Base-by-base conservation (phyloP, 2,113 vertebrate species). In the Paracanthobrama guichenoti region DNA sequence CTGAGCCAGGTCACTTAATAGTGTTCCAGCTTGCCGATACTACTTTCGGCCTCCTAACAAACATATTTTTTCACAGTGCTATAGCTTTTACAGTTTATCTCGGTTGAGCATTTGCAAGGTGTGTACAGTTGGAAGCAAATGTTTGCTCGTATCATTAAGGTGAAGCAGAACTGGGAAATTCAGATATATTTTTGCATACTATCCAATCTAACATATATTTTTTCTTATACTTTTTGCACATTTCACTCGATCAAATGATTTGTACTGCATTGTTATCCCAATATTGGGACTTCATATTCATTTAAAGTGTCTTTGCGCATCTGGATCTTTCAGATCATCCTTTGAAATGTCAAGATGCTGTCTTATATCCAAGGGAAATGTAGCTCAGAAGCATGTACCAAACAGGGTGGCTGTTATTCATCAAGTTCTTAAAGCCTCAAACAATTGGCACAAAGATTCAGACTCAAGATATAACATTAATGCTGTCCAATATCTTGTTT, bases 31-130 rank as follows among this genome's bases (percentile, higher is more conserved):
- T 48, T 88, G 87, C 86, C 88, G 84, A 28, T 85, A 87, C 89
- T 46, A 87, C 87, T 86, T 88, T 73, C 82, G 80, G 89, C 79
- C 67, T 91, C 77, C 88, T 87, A 79, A 84, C 4, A 85, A 81
- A 85, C 81, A 79, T 91, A 74, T 90, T 89, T 81, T 89, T 91
- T 85, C 75, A 88, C 87, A 88, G 88, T 62, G 75, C 88, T 87
- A 90, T 91, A 92, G 90, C 90, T 90, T 90, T 62, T 18, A 87
- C 88, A 89, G 84, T 92, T 88, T 88, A 77, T 82, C 87, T 90
- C 57, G 73, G 6, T 83, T 79, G 79, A 84, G 90, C 88, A 89
- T 93, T 92, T 92, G 90, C 84, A 86, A 85, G 84, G 62, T 81
- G 83, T 89, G 83, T 89, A 89, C 86, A 89, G 82, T n/a, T 81